These are phyloP conservation scores for Alfaro cultratus DNA, from an alignment of 2,797 vertebrate species.

Conservation along the genomic window DNA sequence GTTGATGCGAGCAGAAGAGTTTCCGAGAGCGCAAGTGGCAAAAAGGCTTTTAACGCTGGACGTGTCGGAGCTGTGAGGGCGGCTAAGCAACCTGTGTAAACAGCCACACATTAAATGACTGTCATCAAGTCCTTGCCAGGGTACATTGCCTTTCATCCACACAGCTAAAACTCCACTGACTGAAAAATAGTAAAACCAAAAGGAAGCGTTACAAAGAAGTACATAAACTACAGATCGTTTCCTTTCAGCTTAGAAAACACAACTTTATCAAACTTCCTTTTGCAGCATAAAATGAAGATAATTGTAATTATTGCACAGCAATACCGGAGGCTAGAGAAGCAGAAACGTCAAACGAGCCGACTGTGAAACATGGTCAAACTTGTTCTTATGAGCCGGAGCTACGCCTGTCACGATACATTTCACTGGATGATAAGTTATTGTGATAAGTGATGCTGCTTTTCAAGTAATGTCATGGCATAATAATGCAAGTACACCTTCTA, in stretches of 20 bases:
- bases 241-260: constrained; percentile 4
- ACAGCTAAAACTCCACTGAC: constrained; percentile 15
- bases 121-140: constrained; percentile 24
- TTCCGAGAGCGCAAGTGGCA: constrained; percentile 14
- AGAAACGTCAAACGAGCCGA: constrained; percentile 19
- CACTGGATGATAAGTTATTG: too few relatives aligned
- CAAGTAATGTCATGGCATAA: too few relatives aligned
- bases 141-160: constrained; percentile 18
- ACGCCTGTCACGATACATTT: too few relatives aligned
- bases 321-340: not conserved
- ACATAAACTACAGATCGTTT: not conserved
- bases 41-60: constrained; percentile 44
- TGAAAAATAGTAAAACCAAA: constrained; percentile 5
- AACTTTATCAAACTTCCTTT: constrained; percentile 20
- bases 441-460: too few relatives aligned
- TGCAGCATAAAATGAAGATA: too few relatives aligned
- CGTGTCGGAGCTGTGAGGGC: constrained; percentile 24
- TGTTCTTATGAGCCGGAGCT: not conserved
- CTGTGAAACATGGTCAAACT: constrained; percentile 8
- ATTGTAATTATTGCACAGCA: not conserved
- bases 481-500: too few relatives aligned
- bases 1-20: constrained; percentile 10
- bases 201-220: not conserved
- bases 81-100: constrained; percentile 39
- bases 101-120: constrained; percentile 32